phyloP scores from a whole-genome alignment of 2,113 vertebrate genomes.

The Notarius quadriscutis region DNA sequence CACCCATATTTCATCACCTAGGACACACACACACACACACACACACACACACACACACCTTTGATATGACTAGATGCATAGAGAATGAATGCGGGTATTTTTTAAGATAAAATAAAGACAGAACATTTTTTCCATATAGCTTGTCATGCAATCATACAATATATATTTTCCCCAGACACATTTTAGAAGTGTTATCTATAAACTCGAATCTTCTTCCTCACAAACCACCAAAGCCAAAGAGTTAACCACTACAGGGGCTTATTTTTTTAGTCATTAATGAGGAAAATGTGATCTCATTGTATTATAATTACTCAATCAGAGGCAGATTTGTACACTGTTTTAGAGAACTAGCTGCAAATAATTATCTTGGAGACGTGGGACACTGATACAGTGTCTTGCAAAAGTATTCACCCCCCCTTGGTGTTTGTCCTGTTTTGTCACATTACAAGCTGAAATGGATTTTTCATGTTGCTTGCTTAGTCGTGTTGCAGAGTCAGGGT shows the following conservation, averaged over 20 bases:
- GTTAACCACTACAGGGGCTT: background rate
- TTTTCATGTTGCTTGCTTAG: too few relatives aligned
- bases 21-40: background rate
- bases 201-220: background rate
- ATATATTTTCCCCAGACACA: background rate
- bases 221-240: background rate
- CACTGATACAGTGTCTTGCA: background rate
- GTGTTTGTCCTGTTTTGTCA: too few relatives aligned
- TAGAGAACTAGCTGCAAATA: background rate
- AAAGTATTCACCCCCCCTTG: too few relatives aligned
- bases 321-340: background rate
- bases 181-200: background rate
- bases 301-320: background rate
- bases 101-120: background rate
- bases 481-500: too few relatives aligned
- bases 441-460: too few relatives aligned
- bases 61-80: background rate
- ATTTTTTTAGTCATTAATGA: background rate
- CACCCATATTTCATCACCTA: slow-evolving; percentile 92
- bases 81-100: background rate
- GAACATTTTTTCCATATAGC: background rate
- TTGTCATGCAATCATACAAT: background rate
- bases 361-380: background rate
- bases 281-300: background rate
- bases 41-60: background rate